Evolutionary conservation across 2,113 vertebrate species (phyloP).

Genomic region (Todiramphus chloris): DNA sequence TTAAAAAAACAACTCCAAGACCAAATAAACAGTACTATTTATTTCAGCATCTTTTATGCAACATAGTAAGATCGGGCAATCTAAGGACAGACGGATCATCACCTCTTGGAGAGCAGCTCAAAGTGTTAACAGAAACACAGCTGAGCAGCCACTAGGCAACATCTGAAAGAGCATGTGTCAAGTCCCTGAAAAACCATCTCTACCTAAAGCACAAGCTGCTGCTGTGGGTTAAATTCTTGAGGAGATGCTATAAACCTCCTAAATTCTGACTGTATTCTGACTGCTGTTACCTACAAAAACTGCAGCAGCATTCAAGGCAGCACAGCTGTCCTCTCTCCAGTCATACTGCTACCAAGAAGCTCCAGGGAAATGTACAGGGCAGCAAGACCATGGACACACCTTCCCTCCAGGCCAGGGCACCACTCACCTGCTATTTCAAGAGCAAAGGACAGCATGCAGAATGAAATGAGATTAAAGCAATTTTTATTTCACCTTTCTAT

Average conservation of each 20-base stretch:
- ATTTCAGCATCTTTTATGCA: neutral
- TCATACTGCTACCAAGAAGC: neutral
- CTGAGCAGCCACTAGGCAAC: neutral
- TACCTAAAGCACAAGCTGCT: neutral
- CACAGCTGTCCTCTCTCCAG: neutral
- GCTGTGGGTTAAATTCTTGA: neutral
- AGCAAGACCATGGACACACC: rapidly evolving
- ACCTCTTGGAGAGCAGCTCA: neutral
- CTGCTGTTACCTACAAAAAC: neutral
- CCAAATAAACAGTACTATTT: neutral
- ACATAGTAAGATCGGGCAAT: rapidly evolving
- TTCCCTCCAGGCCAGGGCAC: neutral
- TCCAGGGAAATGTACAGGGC: rapidly evolving
- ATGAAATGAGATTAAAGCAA: neutral
- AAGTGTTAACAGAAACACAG: neutral
- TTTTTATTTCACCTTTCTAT: neutral
- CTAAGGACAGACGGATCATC: neutral
- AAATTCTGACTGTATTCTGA: neutral
- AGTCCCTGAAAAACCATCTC: neutral
- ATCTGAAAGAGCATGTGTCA: neutral
- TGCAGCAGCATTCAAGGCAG: neutral
- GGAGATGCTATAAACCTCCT: neutral
- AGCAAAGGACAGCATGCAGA: neutral
- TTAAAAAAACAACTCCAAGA: neutral
- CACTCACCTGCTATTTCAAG: neutral